Conservation (phyloP, 2,797 vertebrate genomes). For the Vespertilio murinus region DNA sequence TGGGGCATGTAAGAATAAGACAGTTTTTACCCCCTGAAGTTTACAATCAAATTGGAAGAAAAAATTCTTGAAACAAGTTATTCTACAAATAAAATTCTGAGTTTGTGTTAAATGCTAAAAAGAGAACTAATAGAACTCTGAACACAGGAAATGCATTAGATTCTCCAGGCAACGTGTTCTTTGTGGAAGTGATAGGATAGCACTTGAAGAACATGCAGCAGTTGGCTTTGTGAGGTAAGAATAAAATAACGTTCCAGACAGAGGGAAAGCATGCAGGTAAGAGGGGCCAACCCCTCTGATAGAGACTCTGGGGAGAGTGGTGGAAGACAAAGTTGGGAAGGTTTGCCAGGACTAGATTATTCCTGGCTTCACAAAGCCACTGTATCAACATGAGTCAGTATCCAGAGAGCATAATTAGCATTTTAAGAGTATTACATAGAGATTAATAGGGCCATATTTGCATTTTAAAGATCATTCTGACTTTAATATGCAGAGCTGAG, state of each 20-base stretch:
- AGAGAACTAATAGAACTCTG: background rate
- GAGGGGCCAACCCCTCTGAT: background rate
- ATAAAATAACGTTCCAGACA: background rate
- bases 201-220: background rate
- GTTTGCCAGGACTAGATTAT: background rate
- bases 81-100: background rate
- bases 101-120: slow-evolving; percentile 18
- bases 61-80: background rate
- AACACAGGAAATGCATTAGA: background rate
- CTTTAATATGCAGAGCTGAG: background rate
- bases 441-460: background rate
- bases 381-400: background rate
- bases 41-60: background rate
- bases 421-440: background rate
- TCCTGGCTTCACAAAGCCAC: background rate
- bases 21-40: background rate
- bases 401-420: background rate
- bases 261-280: background rate
- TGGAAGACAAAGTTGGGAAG: background rate
- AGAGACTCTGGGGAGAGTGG: background rate
- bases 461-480: background rate
- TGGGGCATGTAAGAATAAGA: background rate
- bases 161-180: background rate
- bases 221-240: background rate
- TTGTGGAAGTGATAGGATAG: background rate